A percentile compares a stretch with the other conserved stretches of the same genome.
Conservation (phyloP, 2,888 invertebrate species). For the Patella pellucida region DNA sequence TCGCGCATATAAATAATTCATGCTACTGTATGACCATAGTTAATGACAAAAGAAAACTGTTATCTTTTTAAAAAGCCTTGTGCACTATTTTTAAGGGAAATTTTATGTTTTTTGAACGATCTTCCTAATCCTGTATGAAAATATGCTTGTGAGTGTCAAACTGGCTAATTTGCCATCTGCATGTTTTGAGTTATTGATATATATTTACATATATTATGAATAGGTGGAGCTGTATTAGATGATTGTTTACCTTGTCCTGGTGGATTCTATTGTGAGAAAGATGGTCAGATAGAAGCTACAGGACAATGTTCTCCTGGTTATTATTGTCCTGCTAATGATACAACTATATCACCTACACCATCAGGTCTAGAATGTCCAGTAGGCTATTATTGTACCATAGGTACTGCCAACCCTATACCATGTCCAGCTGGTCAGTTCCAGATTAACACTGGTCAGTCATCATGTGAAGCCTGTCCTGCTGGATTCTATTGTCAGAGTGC, state of each 20-base stretch:
- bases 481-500: constrained; percentile 65
- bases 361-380: constrained; percentile 52
- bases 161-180: not conserved
- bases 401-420: constrained; percentile 55
- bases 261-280: constrained; percentile 61
- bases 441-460: constrained; percentile 48
- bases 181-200: not conserved
- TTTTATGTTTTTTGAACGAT: too few relatives aligned
- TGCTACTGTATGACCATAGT: too few relatives aligned
- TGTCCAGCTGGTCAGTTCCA: constrained; percentile 63
- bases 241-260: constrained; percentile 66
- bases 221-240: constrained; percentile 53
- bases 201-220: constrained; percentile 9
- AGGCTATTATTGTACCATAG: constrained; percentile 61
- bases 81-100: not conserved
- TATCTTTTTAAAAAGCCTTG: not conserved
- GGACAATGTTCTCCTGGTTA: constrained; percentile 62
- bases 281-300: constrained; percentile 57
- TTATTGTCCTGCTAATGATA: constrained; percentile 66
- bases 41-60: not conserved
- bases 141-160: not conserved
- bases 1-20: too few relatives aligned
- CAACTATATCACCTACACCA: constrained; percentile 55
- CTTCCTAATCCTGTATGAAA: not conserved
- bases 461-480: constrained; percentile 63